phyloP scores from a whole-genome alignment of 2,797 vertebrate species.

The Acanthurus leucopareius region DNA sequence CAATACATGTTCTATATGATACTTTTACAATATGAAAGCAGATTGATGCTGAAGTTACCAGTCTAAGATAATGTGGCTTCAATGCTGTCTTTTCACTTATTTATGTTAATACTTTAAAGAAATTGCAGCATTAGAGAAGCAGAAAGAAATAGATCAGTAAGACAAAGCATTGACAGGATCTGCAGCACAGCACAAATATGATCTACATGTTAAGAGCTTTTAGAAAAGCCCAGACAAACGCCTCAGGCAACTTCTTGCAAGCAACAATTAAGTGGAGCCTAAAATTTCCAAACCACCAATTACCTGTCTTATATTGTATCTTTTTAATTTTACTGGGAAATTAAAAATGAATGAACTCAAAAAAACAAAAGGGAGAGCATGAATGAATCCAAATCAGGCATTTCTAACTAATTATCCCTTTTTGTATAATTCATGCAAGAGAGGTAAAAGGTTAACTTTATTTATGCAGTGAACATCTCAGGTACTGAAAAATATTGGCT shows the following conservation, averaged over 20 bases:
- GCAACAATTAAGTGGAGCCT: neutral
- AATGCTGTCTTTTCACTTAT: too few species aligned
- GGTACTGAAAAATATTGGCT: slow-evolving; percentile 20
- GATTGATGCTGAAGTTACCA: slow-evolving; percentile 4
- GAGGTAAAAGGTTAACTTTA: slow-evolving; percentile 43
- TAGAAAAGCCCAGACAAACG: neutral
- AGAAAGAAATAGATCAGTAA: too few species aligned
- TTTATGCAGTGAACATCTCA: slow-evolving; percentile 39
- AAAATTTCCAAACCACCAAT: neutral
- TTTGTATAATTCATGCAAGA: slow-evolving; percentile 47
- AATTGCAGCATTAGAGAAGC: neutral
- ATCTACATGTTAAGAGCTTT: slow-evolving; percentile 3
- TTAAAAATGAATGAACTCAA: slow-evolving; percentile 7
- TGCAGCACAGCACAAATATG: neutral
- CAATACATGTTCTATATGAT: slow-evolving; percentile 19
- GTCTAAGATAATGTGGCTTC: neutral
- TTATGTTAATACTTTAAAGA: neutral
- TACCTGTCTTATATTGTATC: neutral
- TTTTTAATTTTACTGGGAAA: neutral
- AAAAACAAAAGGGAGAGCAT: slow-evolving; percentile 14
- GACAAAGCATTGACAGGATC: neutral
- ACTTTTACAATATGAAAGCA: slow-evolving; percentile 10
- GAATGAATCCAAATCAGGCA: neutral
- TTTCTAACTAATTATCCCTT: slow-evolving; percentile 38
- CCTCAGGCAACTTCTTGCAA: neutral